These are phyloP conservation scores for Aphis craccivora DNA, from an alignment of 1,140 invertebrate species.

Conservation along the genomic window DNA sequence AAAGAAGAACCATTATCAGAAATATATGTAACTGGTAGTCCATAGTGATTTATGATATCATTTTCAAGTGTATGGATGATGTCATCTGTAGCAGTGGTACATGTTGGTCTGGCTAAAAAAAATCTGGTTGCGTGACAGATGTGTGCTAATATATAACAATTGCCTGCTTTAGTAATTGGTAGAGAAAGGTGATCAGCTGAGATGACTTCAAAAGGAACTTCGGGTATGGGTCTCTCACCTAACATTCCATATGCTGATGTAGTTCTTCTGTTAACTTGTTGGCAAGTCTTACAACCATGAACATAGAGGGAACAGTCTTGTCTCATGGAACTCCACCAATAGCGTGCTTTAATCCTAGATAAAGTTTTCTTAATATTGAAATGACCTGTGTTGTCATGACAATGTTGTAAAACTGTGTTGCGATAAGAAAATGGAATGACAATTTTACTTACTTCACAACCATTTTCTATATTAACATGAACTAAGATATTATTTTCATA, in stretches of 20 bases:
- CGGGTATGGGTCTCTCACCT: constrained; percentile 13
- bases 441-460: not conserved
- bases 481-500: not conserved
- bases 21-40: constrained; percentile 25
- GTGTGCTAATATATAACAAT: constrained; percentile 28
- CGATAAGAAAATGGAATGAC: constrained; percentile 6
- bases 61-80: constrained; percentile 10
- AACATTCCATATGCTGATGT: constrained; percentile 20
- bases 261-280: constrained; percentile 20
- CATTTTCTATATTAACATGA: constrained; percentile 22
- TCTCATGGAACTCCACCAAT: not conserved
- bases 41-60: not conserved
- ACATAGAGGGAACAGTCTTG: not conserved
- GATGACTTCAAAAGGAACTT: constrained; percentile 35
- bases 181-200: not conserved
- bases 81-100: not conserved
- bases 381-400: constrained; percentile 15
- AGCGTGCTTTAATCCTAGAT: not conserved
- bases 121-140: constrained; percentile 12
- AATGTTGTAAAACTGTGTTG: not conserved
- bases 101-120: constrained; percentile 20
- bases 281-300: not conserved
- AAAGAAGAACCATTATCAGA: not conserved
- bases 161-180: not conserved
- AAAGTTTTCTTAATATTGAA: constrained; percentile 16